Base-by-base conservation (phyloP, 2,888 invertebrate species). In the Cataglyphis rosenhaueri region DNA sequence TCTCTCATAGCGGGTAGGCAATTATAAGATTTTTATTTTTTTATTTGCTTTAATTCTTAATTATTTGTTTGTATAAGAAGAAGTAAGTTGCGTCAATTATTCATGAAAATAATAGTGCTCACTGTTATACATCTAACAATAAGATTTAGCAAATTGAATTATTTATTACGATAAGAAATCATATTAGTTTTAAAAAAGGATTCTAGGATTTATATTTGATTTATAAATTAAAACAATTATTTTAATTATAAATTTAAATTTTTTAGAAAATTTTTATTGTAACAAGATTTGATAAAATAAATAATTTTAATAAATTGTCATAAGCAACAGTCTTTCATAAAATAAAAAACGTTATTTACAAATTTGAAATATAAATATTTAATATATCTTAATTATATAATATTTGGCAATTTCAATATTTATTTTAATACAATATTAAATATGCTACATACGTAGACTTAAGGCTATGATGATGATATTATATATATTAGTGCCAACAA, bases 1-100 rank as follows among this genome's bases (percentile, higher is more conserved):
- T 84, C 5, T 71, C 87, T 64, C 92, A 84, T 41, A 91, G 85
- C 83, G 89, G 91, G 92, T 92, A 92, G 15, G 88, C 85, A 25
- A 79, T 68, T 35, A 18, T 12, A 35, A 12, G 0, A 52, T 81
- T 57, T 64, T 64, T 52, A 59, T 48, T n/a, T n/a, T 52, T 52
- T 8, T 61, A 38, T 61, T 52, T 44, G 0, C 21, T 71, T 57
- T 61, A 73, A 44, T 81, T 64, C 1, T 29, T 55, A 15, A 41
- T 4, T 59, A 48, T 32, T 52, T 41, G 0, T 10, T 48, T 66
- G 18, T 57, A 25, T 12, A 12, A 10, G n/a, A 10, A 6, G 21
- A 6, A 55, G 29, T 59, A 8, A 18, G 8, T 38, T 0, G 38
- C 12, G 12, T 52, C 15, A 18, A 44, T 64, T 21, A 38, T 55